Conservation (phyloP, 2,888 invertebrate genomes). For the Drosophila sordidula region DNA sequence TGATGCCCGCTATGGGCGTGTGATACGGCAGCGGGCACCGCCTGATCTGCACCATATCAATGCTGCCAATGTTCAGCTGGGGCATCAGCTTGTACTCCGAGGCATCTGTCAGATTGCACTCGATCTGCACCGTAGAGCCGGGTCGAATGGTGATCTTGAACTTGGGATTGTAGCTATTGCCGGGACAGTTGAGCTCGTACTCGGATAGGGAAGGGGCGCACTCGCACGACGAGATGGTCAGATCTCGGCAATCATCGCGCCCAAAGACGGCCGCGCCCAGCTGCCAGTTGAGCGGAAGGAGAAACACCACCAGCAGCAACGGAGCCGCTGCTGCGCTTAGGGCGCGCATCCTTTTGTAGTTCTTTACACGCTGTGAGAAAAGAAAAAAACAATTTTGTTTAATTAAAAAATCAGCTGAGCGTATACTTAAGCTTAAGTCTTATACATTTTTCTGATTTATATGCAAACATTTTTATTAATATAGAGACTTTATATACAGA, state of each 20-base stretch:
- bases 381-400: too few relatives aligned
- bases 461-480: too few relatives aligned
- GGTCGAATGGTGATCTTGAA: constrained; percentile 82
- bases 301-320: constrained; percentile 49
- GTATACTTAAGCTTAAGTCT: too few relatives aligned
- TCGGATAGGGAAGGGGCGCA: constrained; percentile 81
- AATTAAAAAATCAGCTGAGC: too few relatives aligned
- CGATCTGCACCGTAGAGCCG: constrained; percentile 79
- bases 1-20: constrained; percentile 85
- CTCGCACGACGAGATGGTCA: constrained; percentile 75
- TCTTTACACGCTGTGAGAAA: constrained; percentile 3
- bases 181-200: constrained; percentile 83
- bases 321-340: constrained; percentile 36
- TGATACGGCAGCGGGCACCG: constrained; percentile 83
- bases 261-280: constrained; percentile 45
- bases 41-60: constrained; percentile 80
- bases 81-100: constrained; percentile 81
- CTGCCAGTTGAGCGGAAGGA: constrained; percentile 43
- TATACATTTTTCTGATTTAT: too few relatives aligned
- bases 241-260: constrained; percentile 79
- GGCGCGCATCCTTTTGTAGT: constrained; percentile 22
- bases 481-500: too few relatives aligned
- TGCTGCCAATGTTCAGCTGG: constrained; percentile 78
- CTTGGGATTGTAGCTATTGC: constrained; percentile 71
- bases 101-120: constrained; percentile 80